Evolutionary conservation across 35 echinoderm and acorn worm genomes (phyloP).

Genomic region (Lytechinus variegatus): DNA sequence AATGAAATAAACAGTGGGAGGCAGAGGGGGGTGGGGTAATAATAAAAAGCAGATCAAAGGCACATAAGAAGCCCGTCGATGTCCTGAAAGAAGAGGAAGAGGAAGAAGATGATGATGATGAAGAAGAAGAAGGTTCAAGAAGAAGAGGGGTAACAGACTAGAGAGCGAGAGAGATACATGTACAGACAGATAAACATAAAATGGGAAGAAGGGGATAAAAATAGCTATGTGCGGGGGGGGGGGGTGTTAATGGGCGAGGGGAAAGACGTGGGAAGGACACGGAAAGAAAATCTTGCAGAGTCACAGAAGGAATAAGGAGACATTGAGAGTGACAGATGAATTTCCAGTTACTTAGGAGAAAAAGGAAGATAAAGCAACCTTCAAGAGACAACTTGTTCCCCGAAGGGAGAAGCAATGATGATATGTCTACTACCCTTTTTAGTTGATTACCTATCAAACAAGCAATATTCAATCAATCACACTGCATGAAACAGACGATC

Average conservation of each 20-base stretch:
- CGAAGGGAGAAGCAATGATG: neutral
- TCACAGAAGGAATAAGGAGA: neutral
- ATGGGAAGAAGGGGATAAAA: too few relatives aligned
- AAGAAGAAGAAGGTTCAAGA: too few relatives aligned
- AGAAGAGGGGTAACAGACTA: neutral
- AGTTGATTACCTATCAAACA: neutral
- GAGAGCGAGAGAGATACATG: neutral
- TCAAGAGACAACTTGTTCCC: neutral
- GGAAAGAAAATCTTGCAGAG: neutral
- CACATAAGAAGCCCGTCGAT: too few relatives aligned
- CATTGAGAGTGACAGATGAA: neutral
- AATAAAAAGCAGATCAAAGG: too few relatives aligned
- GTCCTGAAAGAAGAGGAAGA: too few relatives aligned
- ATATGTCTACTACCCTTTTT: neutral
- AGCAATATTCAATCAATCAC: conserved; percentile 12
- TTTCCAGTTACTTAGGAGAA: neutral
- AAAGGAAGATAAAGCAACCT: neutral
- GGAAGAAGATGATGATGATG: too few relatives aligned
- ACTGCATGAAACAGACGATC: neutral
- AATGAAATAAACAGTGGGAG: too few relatives aligned
- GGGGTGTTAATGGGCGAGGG: neutral
- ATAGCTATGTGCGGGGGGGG: too few relatives aligned
- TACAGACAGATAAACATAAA: too few relatives aligned
- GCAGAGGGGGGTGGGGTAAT: too few relatives aligned
- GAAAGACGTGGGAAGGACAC: neutral